A percentile compares a stretch with the other conserved stretches of the same genome.
Conservation (phyloP, 2,797 vertebrate species). For the Phrynocephalus vlangalii region DNA sequence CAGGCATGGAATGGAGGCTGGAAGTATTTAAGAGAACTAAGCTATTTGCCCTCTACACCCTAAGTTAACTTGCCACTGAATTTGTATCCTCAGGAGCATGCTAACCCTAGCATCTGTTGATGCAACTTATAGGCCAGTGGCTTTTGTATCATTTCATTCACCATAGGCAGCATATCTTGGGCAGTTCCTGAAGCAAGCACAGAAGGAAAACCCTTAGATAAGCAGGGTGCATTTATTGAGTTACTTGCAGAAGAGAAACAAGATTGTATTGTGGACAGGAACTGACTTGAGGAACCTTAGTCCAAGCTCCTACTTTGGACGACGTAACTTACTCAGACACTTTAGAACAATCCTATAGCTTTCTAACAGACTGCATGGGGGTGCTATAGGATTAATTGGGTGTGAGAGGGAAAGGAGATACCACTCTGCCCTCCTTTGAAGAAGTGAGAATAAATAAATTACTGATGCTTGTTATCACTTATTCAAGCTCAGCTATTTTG, state of each 20-base stretch:
- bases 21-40: too few species aligned
- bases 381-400: neutral
- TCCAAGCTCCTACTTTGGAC: neutral
- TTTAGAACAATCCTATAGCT: neutral
- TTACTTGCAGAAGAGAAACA: neutral
- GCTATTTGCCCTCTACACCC: too few species aligned
- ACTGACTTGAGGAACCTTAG: neutral
- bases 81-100: too few species aligned
- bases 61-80: too few species aligned
- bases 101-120: too few species aligned
- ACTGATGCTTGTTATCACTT: neutral
- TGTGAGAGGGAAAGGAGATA: too few species aligned
- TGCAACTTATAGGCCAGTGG: too few species aligned
- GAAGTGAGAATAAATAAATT: neutral
- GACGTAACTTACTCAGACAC: neutral
- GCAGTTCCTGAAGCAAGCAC: neutral
- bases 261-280: fast-evolving
- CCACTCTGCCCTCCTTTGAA: neutral
- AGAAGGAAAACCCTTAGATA: neutral
- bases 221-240: neutral
- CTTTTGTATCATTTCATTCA: neutral
- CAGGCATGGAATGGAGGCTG: too few species aligned
- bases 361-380: neutral
- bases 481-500: neutral
- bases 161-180: neutral